Evolutionary conservation across 2,888 invertebrate species (phyloP), one percentile per base, ranked within the genome.

Genomic region (Tryphoninae sp.): DNA sequence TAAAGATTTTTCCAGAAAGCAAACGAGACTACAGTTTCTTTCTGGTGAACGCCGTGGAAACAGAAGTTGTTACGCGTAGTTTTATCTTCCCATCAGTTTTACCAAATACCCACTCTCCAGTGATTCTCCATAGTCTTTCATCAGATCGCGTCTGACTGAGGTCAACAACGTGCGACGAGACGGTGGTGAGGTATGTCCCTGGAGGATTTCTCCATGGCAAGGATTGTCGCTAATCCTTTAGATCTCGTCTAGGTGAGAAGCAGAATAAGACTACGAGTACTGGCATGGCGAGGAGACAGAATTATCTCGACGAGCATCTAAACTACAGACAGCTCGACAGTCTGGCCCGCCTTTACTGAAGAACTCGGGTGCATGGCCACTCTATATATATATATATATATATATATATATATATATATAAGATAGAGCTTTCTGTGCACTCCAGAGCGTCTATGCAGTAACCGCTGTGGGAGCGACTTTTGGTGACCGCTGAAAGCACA

Each of bases 401-500:
- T 26, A 26, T 72, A 72, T 61, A 49, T 13, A 55, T 13, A n/a
- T 26, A 26, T 45, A 13, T 45, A 13, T 45, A 45, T 45, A 45
- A 59, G 26, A 59, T 6, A 2, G 23, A 45, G 26, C 58, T 53
- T 51, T 51, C 61, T 33, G 23, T 7, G 22, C 65, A 26, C 64
- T 55, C 26, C 64, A 64, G 55, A 65, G 55, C 65, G 65, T 58
- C 23, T 45, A 53, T 74, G 53, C 11, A 13, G 45, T 45, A 45
- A 45, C 45, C 13, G 13, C 45, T 13, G 67, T 53, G 59, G 13
- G 64, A 55, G 64, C 51, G 78, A 51, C 78, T 78, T 78, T 69
- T 69, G 64, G 69, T 64, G 65, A 81, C 78, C 69, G 74, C 74
- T 78, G 77, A 78, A 69, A 81, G 81, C 69, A 53, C 59, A 69